Evolutionary conservation across 2,113 vertebrate species (phyloP), one percentile per base, ranked within the genome.

Genomic region (Dinomys branickii): DNA sequence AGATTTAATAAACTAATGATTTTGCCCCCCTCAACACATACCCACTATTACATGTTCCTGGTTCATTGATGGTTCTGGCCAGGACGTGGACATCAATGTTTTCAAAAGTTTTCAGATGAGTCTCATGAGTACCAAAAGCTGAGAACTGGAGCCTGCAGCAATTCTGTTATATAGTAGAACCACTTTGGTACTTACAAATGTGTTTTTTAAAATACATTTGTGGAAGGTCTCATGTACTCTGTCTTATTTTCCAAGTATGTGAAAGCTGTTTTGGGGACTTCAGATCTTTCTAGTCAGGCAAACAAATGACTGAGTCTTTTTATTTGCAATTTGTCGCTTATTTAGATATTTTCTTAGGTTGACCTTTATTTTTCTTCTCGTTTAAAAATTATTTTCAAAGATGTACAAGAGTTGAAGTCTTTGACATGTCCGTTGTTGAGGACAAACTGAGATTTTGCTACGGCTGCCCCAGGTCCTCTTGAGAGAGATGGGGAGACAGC

Each of bases 311-410:
- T 35, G 8, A 71, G n/a, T 22, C 38, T 81, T 50, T 77, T 82
- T 4, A 16, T 82, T 96, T 67, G 16, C 67, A 6, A 52, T 58
- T 47, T 78, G 61, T 33, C 69, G 26, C 38, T 67, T 78, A 87
- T 78, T 78, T 92, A 52, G 6, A 30, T 95, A 78, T 73, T 58
- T 94, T 84, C 47, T 81, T 90, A 78, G 65, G 41, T 85, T 54
- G 52, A 11, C 13, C 35, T 88, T 44, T 84, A 58, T 63, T 75
- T 54, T 69, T 54, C 19, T 63, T 86, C 58, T 61, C 38, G 17
- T 85, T 92, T 77, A 52, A 78, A 94, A 69, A 54, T 38, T 59
- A 1, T 58, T 75, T 90, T 90, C 8, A 88, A 77, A 67, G 33
- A 59, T 82, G 24, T 47, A 19, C 20, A 78, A 73, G 35, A 71